Conservation (phyloP, 2,888 invertebrate genomes). For the Chaitophorus viminalis region DNA sequence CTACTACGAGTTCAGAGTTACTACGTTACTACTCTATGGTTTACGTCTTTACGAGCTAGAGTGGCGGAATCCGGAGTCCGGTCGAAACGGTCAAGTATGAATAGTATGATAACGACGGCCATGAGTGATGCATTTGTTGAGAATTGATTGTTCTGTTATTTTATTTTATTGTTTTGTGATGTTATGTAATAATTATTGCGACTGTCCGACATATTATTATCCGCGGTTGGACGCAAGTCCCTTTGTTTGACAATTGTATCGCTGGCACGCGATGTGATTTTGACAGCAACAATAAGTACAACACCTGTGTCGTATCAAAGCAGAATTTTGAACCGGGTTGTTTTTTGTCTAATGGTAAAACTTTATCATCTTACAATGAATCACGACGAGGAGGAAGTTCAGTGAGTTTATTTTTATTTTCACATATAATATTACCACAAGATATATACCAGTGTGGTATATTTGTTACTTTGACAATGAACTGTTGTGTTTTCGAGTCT, state of each 20-base stretch:
- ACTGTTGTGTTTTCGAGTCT: too few relatives aligned
- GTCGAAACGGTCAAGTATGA: too few relatives aligned
- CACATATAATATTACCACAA: too few relatives aligned
- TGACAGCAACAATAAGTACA: neutral
- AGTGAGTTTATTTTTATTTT: constrained; percentile 26
- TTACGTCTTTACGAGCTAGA: too few relatives aligned
- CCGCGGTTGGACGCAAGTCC: neutral
- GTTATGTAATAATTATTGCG: neutral
- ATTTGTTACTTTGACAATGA: too few relatives aligned
- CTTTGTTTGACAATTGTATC: neutral
- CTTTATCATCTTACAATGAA: constrained; percentile 50
- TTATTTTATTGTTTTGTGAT: too few relatives aligned
- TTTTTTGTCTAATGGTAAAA: constrained; percentile 49
- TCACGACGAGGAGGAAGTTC: constrained; percentile 42
- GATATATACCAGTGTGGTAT: too few relatives aligned
- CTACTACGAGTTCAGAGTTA: too few relatives aligned
- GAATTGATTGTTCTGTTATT: neutral
- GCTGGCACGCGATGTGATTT: neutral
- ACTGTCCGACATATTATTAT: neutral
- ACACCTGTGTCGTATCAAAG: too few relatives aligned
- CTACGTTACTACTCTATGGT: too few relatives aligned
- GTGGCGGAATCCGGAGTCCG: too few relatives aligned
- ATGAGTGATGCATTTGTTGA: neutral
- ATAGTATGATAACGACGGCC: neutral
- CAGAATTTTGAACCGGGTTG: neutral